Percentiles rank a stretch among this genome's conserved stretches.
phyloP scores from a whole-genome alignment of 2,888 invertebrate genomes.

The Watsonalla cultraria region DNA sequence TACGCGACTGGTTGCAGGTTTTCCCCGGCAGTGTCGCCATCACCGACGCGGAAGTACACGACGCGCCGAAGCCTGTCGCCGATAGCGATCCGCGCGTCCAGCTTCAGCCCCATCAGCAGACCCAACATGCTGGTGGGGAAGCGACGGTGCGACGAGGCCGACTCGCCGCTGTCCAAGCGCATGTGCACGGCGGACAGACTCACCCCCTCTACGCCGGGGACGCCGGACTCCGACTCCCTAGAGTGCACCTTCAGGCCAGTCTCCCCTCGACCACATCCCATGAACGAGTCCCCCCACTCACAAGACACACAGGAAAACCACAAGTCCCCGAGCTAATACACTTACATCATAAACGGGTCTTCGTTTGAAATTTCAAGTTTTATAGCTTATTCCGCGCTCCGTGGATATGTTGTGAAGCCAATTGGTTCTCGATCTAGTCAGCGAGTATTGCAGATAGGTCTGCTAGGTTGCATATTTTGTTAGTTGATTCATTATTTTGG shows the following conservation, averaged over 20 bases:
- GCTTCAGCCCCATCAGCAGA: conserved; percentile 82
- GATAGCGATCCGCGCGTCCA: conserved; percentile 88
- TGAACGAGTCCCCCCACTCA: conserved; percentile 43
- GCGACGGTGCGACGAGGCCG: conserved; percentile 81
- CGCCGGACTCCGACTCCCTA: conserved; percentile 67
- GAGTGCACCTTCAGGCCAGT: conserved; percentile 75
- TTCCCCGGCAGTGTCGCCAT: conserved; percentile 84
- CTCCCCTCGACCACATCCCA: conserved; percentile 59
- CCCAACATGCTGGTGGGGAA: conserved; percentile 76
- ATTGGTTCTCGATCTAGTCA: not conserved
- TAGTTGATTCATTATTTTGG: not conserved
- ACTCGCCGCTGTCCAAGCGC: conserved; percentile 64
- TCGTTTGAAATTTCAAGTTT: conserved; percentile 27
- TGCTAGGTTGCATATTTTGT: not conserved
- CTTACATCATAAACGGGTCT: conserved; percentile 14
- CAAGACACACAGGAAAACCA: conserved; percentile 44
- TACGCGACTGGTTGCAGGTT: conserved; percentile 43
- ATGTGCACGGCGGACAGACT: conserved; percentile 55
- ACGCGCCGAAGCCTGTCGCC: conserved; percentile 93
- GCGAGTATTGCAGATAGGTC: not conserved
- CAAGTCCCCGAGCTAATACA: conserved; percentile 69
- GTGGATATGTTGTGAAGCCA: not conserved
- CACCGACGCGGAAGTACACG: conserved; percentile 91
- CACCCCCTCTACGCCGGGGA: conserved; percentile 63
- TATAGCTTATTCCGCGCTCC: not conserved